Conservation (phyloP, 2,113 vertebrate genomes). For the Sigmodon hispidus region DNA sequence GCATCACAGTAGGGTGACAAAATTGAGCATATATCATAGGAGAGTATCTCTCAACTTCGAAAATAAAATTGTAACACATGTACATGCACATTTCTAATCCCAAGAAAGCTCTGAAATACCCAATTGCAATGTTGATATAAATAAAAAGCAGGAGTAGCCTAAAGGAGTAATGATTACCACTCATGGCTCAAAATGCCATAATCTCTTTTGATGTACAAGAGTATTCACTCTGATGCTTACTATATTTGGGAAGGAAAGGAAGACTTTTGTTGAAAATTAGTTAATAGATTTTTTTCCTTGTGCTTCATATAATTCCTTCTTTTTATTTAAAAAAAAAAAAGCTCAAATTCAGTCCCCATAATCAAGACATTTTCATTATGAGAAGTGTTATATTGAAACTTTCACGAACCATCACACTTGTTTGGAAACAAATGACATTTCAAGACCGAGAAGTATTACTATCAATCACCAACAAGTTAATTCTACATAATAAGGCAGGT, state of each 20-base stretch:
- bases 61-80: neutral
- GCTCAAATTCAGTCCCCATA: slow-evolving; percentile 68
- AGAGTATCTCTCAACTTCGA: neutral
- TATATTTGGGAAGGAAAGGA: neutral
- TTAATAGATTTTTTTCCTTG: neutral
- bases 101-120: slow-evolving; percentile 28
- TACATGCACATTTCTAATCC: neutral
- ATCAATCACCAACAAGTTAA: slow-evolving; percentile 92
- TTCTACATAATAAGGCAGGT: slow-evolving; percentile 90
- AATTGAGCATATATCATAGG: neutral
- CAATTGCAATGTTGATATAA: slow-evolving; percentile 32
- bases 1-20: slow-evolving; percentile 3
- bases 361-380: slow-evolving; percentile 63
- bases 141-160: neutral
- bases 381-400: slow-evolving; percentile 76
- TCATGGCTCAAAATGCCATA: neutral
- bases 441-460: slow-evolving; percentile 83
- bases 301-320: slow-evolving; percentile 26
- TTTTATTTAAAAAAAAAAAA: neutral
- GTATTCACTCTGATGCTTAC: neutral
- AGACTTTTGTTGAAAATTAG: neutral
- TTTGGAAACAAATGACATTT: slow-evolving; percentile 89
- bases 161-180: neutral
- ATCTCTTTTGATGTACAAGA: slow-evolving; percentile 27
- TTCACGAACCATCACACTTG: slow-evolving; percentile 82